Conservation (phyloP, 2,888 invertebrate species). For the Diarsia mendica region DNA sequence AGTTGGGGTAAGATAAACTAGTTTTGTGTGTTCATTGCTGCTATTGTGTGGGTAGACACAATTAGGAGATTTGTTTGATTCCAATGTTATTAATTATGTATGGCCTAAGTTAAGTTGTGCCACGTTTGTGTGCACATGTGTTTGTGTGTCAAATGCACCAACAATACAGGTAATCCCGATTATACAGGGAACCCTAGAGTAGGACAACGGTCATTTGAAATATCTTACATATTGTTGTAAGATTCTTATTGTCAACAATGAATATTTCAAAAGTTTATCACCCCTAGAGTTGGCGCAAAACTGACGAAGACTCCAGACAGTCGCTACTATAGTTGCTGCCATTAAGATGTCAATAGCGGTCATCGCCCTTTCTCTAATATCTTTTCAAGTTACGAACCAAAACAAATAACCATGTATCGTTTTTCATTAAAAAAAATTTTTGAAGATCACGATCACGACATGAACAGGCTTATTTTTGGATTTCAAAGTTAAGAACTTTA, state of each 20-base stretch:
- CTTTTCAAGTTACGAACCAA: too few relatives aligned
- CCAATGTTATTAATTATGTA: not conserved
- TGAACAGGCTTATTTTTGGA: too few relatives aligned
- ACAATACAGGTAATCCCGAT: not conserved
- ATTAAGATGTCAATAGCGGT: too few relatives aligned
- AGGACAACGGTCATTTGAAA: not conserved
- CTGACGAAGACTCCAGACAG: constrained; percentile 14
- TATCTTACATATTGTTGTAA: not conserved
- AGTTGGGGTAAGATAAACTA: not conserved
- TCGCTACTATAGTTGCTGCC: not conserved
- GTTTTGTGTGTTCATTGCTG: constrained; percentile 24
- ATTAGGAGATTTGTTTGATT: not conserved
- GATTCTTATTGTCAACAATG: constrained; percentile 6
- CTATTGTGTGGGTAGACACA: constrained; percentile 2
- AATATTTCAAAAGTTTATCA: constrained; percentile 13
- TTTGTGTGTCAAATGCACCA: not conserved
- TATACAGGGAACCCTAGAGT: not conserved
- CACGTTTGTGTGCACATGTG: constrained; percentile 1
- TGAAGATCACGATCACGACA: too few relatives aligned
- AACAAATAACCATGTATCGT: too few relatives aligned
- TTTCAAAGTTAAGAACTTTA: too few relatives aligned
- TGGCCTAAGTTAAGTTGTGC: not conserved
- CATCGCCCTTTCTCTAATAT: too few relatives aligned
- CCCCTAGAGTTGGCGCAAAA: not conserved
- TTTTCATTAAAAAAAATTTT: too few relatives aligned